Percentiles rank a stretch among this genome's conserved stretches.
Evolutionary conservation across 1,140 invertebrate genomes (phyloP).

Genomic region (Acromyrmex charruanus): DNA sequence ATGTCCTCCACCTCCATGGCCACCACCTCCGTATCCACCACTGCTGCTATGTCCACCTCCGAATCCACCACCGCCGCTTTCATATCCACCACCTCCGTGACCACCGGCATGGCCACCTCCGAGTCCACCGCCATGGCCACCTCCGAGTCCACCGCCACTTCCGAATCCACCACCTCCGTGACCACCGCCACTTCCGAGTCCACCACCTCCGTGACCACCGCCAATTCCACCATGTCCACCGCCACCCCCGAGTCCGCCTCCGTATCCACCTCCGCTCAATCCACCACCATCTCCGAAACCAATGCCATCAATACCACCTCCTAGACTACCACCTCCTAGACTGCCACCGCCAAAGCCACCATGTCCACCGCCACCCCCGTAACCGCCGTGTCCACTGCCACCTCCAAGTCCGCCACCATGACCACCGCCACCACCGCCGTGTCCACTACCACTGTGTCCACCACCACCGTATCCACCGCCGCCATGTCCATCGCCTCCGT

Average conservation of each 20-base stretch:
- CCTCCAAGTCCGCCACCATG: not conserved
- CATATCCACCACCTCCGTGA: not conserved
- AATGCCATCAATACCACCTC: not conserved
- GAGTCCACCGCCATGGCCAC: not conserved
- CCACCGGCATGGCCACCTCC: not conserved
- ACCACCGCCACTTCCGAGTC: constrained; percentile 18
- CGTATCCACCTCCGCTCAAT: constrained; percentile 26
- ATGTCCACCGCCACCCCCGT: not conserved
- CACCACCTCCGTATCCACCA: not conserved
- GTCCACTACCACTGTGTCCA: not conserved
- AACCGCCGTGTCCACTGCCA: not conserved
- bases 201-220: constrained; percentile 13
- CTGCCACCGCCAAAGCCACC: constrained; percentile 29
- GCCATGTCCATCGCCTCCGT: constrained; percentile 25
- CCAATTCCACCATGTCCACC: not conserved
- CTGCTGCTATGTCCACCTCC: not conserved
- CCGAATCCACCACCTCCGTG: not conserved
- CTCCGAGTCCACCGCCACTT: not conserved
- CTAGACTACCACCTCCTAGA: constrained; percentile 13
- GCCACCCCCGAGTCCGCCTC: not conserved
- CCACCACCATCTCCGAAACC: not conserved
- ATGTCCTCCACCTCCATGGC: no score
- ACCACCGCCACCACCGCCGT: not conserved
- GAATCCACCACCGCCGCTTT: not conserved
- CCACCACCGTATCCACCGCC: constrained; percentile 18